These are phyloP conservation scores for Aphidoletes aphidimyza DNA, from an alignment of 2,888 invertebrate genomes.

Conservation along the genomic window DNA sequence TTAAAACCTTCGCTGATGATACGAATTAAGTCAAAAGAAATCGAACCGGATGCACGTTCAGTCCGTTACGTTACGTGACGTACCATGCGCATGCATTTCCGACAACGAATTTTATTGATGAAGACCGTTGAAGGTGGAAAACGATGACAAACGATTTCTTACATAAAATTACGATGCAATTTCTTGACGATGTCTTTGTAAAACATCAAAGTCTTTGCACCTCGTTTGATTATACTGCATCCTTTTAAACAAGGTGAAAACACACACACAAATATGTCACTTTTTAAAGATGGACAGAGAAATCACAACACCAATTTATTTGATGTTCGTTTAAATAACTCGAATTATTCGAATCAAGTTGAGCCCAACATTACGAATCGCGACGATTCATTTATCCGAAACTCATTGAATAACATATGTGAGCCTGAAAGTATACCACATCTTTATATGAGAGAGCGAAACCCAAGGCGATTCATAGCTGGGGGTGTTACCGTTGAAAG, in stretches of 20 bases:
- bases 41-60: conserved; percentile 11
- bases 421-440: not conserved
- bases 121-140: not conserved
- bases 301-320: too few relatives aligned
- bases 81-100: too few relatives aligned
- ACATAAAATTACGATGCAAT: not conserved
- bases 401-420: not conserved
- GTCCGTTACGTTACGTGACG: not conserved
- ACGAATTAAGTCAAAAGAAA: conserved; percentile 15
- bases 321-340: too few relatives aligned
- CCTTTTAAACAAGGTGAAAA: too few relatives aligned
- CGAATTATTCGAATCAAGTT: too few relatives aligned
- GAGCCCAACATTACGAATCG: too few relatives aligned
- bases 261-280: too few relatives aligned
- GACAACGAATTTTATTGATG: not conserved
- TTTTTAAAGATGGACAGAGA: too few relatives aligned
- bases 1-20: not conserved
- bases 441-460: not conserved
- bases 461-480: not conserved
- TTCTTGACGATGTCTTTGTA: not conserved
- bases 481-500: not conserved
- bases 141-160: not conserved
- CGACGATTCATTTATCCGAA: not conserved
- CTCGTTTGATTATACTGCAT: too few relatives aligned
- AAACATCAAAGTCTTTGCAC: too few relatives aligned